Conservation (phyloP, 2,888 invertebrate species). For the Stenodema calcarata region DNA sequence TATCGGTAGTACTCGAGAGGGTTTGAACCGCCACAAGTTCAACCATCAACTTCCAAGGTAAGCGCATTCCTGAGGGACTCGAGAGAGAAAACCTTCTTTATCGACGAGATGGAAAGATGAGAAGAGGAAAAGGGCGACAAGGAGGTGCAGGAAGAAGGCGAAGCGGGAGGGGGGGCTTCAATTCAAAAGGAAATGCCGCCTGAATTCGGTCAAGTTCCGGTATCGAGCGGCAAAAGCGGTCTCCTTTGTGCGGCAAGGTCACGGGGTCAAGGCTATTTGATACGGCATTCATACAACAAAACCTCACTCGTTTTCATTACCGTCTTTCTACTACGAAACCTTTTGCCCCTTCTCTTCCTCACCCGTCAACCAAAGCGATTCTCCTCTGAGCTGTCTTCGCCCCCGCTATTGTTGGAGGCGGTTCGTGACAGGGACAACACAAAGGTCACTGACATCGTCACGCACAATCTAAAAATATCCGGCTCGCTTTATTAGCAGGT, state of each 20-base stretch:
- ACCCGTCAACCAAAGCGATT: neutral
- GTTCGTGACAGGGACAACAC: conserved; percentile 36
- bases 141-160: no score
- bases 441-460: conserved; percentile 44
- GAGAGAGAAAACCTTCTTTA: neutral
- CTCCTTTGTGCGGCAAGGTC: conserved; percentile 39
- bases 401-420: neutral
- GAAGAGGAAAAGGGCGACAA: neutral
- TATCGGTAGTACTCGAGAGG: no score
- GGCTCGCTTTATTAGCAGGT: neutral
- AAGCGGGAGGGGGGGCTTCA: neutral
- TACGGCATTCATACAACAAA: conserved; percentile 48
- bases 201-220: conserved; percentile 47
- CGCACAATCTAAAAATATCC: conserved; percentile 27
- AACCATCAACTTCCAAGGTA: neutral
- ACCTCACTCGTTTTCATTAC: conserved; percentile 49
- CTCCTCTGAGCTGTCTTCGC: neutral
- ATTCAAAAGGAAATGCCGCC: conserved; percentile 36
- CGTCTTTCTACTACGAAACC: neutral
- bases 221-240: conserved; percentile 45
- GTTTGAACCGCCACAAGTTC: neutral
- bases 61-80: neutral
- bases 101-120: neutral
- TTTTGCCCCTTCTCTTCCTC: neutral
- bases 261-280: conserved; percentile 47